These are phyloP conservation scores for Thryonomys swinderianus DNA, from an alignment of 2,113 vertebrate species.

Conservation along the genomic window DNA sequence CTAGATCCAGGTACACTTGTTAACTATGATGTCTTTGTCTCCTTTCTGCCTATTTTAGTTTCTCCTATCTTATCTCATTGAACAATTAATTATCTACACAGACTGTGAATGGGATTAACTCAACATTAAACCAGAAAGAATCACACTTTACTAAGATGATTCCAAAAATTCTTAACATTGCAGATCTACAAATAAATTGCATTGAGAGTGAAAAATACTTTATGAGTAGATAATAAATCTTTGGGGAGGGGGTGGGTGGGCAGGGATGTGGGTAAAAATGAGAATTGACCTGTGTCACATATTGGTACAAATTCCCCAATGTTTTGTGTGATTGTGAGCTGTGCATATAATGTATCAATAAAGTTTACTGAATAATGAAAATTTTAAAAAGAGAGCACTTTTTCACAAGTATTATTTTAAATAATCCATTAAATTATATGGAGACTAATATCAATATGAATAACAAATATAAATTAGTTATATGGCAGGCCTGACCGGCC, in stretches of 20 bases:
- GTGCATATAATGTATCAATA: too few relatives aligned
- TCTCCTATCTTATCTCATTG: not conserved
- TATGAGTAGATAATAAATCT: not conserved
- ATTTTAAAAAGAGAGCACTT: not conserved
- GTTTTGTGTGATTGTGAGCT: too few relatives aligned
- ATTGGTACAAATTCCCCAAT: too few relatives aligned
- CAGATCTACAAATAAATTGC: not conserved
- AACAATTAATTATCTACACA: not conserved
- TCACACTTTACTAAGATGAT: not conserved
- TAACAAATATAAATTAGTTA: not conserved
- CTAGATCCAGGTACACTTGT: not conserved
- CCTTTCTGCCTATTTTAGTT: not conserved
- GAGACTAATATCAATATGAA: not conserved
- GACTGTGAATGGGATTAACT: not conserved
- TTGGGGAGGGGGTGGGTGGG: too few relatives aligned
- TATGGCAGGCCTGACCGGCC: not conserved
- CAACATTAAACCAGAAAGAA: constrained; percentile 22
- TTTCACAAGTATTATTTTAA: not conserved
- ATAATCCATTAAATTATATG: not conserved
- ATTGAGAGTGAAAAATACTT: constrained; percentile 8
- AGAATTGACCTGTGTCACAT: too few relatives aligned
- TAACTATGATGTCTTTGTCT: not conserved
- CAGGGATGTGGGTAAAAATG: too few relatives aligned
- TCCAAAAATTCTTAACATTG: not conserved
- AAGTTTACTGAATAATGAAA: too few relatives aligned